phyloP scores from a whole-genome alignment of 2,113 vertebrate species.

The Astur gentilis region DNA sequence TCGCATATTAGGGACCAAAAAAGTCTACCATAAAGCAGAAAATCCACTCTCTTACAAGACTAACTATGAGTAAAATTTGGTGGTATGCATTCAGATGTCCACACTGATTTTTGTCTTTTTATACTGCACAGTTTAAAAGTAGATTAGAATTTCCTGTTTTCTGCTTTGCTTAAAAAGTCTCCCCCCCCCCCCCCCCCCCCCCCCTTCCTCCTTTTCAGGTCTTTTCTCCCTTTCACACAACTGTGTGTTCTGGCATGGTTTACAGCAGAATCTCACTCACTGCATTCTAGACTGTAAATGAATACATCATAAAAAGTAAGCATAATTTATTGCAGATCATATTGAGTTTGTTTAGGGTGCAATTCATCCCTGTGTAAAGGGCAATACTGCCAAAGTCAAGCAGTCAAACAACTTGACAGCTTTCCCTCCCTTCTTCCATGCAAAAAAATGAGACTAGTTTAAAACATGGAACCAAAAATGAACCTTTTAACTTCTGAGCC shows the following conservation, averaged over 20 bases:
- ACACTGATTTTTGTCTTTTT: background rate
- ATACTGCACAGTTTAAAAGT: background rate
- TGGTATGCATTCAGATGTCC: background rate
- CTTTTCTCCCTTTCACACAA: background rate
- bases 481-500: background rate
- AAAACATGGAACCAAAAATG: background rate
- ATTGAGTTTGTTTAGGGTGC: background rate
- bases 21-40: background rate
- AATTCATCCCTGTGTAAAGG: background rate
- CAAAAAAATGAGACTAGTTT: background rate
- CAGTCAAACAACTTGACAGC: background rate
- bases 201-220: background rate
- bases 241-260: background rate
- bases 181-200: no score
- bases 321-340: background rate
- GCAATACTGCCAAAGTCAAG: background rate
- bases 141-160: background rate
- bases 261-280: background rate
- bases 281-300: background rate
- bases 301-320: background rate
- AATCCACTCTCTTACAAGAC: background rate
- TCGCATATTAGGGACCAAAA: background rate
- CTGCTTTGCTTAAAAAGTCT: background rate
- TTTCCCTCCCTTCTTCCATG: background rate
- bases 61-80: background rate